These are phyloP conservation scores for Drosophila sturtevanti DNA, from an alignment of 1,140 invertebrate genomes.

Conservation along the genomic window DNA sequence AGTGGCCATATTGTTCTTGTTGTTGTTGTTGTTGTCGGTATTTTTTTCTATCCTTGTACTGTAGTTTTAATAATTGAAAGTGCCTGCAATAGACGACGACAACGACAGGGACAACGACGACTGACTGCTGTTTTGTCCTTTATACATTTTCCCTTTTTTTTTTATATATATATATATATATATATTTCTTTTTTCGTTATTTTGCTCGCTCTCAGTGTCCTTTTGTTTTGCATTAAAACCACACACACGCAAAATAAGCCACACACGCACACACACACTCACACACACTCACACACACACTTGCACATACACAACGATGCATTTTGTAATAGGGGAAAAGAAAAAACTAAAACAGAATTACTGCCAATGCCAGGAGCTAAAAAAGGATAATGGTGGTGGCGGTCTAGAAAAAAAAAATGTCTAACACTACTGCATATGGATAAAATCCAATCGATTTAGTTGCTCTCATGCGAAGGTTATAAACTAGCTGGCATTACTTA, in stretches of 20 bases:
- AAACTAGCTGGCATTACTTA: too few relatives aligned
- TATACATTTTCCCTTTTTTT: constrained; percentile 13
- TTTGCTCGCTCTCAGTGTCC: constrained; percentile 34
- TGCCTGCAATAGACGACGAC: constrained; percentile 59
- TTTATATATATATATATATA: background rate
- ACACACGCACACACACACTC: constrained; percentile 3
- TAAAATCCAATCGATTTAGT: background rate
- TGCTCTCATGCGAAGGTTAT: background rate
- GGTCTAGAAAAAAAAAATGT: background rate
- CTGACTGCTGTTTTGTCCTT: constrained; percentile 26
- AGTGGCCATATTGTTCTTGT: constrained; percentile 28
- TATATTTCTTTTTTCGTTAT: constrained; percentile 40
- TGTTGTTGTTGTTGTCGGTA: background rate
- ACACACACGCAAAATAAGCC: constrained; percentile 17
- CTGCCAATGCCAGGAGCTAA: background rate
- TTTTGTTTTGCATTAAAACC: constrained; percentile 58
- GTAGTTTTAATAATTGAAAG: constrained; percentile 78
- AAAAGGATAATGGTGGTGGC: background rate
- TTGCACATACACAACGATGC: background rate
- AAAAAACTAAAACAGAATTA: background rate
- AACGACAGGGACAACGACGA: constrained; percentile 4
- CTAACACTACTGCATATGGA: background rate
- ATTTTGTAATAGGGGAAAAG: background rate
- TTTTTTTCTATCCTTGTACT: constrained; percentile 56
- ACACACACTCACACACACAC: background rate